phyloP scores from a whole-genome alignment of 2,113 vertebrate genomes.

The Thermophis baileyi region DNA sequence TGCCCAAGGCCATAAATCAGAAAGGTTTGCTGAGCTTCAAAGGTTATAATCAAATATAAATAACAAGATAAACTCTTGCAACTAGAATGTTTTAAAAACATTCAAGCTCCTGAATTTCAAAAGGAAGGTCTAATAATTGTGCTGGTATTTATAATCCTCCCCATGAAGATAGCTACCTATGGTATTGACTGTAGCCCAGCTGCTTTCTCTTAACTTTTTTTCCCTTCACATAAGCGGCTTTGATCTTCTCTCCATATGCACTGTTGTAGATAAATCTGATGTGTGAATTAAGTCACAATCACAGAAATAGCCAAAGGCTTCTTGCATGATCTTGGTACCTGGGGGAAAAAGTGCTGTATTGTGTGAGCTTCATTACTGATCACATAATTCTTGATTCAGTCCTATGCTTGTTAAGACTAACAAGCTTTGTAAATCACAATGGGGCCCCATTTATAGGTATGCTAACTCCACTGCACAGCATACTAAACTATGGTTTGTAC shows the following conservation, averaged over 20 bases:
- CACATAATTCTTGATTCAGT: neutral
- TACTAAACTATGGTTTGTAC: neutral
- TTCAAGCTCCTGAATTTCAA: neutral
- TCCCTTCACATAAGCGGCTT: neutral
- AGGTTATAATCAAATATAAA: neutral
- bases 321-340: neutral
- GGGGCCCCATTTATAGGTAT: neutral
- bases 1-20: neutral
- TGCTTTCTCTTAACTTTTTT: neutral
- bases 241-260: neutral
- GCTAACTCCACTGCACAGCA: neutral
- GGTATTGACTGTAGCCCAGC: neutral
- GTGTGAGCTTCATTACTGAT: neutral
- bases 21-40: constrained; percentile 5
- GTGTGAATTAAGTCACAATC: neutral
- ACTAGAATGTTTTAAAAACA: constrained; percentile 2
- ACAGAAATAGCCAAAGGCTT: neutral
- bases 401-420: neutral
- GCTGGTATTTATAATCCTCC: neutral
- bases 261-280: neutral
- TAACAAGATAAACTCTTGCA: neutral
- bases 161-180: neutral
- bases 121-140: neutral
- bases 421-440: neutral
- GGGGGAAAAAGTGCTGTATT: neutral